A percentile compares a stretch with the other conserved stretches of the same genome.
Evolutionary conservation across 2,888 invertebrate genomes (phyloP).

Genomic region (Oxyteleia sp.): DNA sequence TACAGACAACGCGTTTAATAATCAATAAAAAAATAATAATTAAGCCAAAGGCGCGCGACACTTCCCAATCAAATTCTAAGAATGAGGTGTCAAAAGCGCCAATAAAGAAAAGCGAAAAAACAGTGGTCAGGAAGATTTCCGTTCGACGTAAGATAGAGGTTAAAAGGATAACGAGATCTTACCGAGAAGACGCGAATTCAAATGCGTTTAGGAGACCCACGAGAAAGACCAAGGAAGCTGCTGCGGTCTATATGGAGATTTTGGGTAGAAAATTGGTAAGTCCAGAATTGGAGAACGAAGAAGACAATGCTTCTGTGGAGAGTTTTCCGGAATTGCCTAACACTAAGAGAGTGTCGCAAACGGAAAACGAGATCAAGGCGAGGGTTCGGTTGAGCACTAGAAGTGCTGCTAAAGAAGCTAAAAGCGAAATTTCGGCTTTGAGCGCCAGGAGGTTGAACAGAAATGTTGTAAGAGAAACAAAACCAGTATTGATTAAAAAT

Average conservation of each 20-base stretch:
- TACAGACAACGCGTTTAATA: too few relatives aligned
- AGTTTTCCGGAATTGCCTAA: conserved; percentile 91
- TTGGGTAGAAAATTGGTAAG: conserved; percentile 91
- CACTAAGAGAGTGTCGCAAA: conserved; percentile 89
- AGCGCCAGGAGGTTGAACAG: conserved; percentile 70
- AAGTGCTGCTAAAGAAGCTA: conserved; percentile 38
- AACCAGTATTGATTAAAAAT: conserved; percentile 71
- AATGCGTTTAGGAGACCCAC: conserved; percentile 88
- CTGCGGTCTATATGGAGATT: conserved; percentile 92
- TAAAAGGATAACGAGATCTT: conserved; percentile 85
- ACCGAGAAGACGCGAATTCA: conserved; percentile 73
- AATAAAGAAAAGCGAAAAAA: conserved; percentile 71
- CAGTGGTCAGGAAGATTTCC: conserved; percentile 80
- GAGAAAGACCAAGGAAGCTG: conserved; percentile 93
- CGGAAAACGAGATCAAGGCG: conserved; percentile 89
- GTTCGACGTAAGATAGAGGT: conserved; percentile 83
- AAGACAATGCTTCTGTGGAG: conserved; percentile 90
- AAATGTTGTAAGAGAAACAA: conserved; percentile 70
- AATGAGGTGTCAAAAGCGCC: conserved; percentile 38
- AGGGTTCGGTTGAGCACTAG: conserved; percentile 87
- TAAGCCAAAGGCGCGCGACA: conserved; percentile 68
- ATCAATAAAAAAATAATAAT: conserved; percentile 72
- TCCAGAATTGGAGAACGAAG: conserved; percentile 89
- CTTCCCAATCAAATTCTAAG: conserved; percentile 74
- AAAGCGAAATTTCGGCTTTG: conserved; percentile 75